phyloP scores from a whole-genome alignment of 2,797 vertebrate genomes.

The Steatocranus sp. region DNA sequence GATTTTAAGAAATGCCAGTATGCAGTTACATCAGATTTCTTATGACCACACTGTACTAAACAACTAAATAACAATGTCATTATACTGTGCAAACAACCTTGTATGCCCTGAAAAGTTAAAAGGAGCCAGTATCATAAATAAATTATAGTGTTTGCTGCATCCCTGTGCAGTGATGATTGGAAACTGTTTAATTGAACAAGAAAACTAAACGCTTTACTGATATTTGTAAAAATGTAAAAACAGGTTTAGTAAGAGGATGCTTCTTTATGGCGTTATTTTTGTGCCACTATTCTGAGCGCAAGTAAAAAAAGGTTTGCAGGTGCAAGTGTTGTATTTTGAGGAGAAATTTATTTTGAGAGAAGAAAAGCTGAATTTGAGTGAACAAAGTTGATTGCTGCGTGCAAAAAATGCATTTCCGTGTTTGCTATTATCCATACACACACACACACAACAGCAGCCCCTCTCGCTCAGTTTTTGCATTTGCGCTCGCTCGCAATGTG shows the following conservation, averaged over 20 bases:
- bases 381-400: too few species aligned
- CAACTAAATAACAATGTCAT: neutral
- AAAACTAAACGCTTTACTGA: neutral
- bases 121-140: neutral
- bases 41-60: neutral
- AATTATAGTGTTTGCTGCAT: neutral
- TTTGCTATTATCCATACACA: too few species aligned
- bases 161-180: neutral
- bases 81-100: neutral
- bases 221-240: neutral
- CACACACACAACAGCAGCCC: too few species aligned
- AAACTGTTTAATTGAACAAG: neutral
- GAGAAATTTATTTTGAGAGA: too few species aligned
- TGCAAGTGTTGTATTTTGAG: too few species aligned
- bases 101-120: neutral
- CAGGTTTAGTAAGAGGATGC: neutral
- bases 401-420: too few species aligned
- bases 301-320: too few species aligned
- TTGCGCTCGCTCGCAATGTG: too few species aligned
- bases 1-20: neutral
- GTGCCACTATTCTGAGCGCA: too few species aligned
- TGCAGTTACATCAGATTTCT: neutral
- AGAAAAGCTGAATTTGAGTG: too few species aligned
- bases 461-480: too few species aligned
- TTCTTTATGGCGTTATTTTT: too few species aligned